Conservation (phyloP, 2,888 invertebrate species). For the Metacarcinus magister region DNA sequence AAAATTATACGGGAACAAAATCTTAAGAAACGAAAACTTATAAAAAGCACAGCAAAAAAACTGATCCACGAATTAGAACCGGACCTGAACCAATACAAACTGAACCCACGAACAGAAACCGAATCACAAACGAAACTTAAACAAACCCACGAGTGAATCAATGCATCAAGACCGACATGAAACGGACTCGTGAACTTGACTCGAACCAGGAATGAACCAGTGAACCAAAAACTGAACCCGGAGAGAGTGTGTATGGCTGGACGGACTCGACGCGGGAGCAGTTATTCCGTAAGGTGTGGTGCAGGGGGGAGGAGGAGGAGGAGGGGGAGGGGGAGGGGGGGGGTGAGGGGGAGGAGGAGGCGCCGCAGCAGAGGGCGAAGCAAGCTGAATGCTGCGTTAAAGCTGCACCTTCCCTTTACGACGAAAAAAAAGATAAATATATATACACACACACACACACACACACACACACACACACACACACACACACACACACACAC, state of each 20-base stretch:
- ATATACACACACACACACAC: slow-evolving; percentile 7
- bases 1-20: no score
- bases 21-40: no score
- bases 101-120: neutral
- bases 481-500: neutral
- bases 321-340: neutral
- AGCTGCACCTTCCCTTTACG: neutral
- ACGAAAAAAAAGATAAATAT: neutral
- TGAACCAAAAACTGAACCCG: neutral
- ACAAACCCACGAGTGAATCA: neutral
- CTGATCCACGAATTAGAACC: no score
- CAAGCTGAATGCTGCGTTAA: no score
- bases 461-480: slow-evolving; percentile 42
- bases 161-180: neutral
- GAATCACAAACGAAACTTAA: neutral
- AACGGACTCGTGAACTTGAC: neutral
- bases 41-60: no score
- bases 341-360: neutral
- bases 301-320: no score
- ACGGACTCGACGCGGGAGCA: neutral
- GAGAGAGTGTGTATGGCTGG: neutral
- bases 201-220: neutral
- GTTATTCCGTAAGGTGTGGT: neutral
- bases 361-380: neutral
- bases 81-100: neutral